phyloP scores from a whole-genome alignment of 2,113 vertebrate genomes.

The Albula goreensis region DNA sequence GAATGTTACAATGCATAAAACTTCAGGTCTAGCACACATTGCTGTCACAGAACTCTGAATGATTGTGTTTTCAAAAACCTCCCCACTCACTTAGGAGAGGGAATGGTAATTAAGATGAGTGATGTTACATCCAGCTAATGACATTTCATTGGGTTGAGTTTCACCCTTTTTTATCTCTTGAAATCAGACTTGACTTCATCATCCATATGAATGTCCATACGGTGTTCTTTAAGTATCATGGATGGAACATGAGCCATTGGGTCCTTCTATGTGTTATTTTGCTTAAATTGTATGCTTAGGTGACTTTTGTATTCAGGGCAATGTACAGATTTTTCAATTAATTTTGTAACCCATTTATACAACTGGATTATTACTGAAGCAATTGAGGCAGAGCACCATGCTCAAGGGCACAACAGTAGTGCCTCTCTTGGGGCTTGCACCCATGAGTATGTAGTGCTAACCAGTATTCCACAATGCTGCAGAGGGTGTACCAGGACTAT shows the following conservation, averaged over 20 bases:
- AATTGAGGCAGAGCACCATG: neutral
- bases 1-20: too few relatives aligned
- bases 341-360: constrained; percentile 1
- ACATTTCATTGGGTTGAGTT: neutral
- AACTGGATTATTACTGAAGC: neutral
- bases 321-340: neutral
- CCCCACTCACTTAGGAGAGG: too few relatives aligned
- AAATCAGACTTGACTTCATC: too few relatives aligned
- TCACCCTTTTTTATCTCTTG: neutral
- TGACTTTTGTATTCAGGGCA: neutral
- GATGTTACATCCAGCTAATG: neutral
- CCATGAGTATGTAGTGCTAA: neutral
- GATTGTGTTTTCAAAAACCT: too few relatives aligned
- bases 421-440: neutral
- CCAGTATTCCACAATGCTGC: neutral
- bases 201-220: too few relatives aligned
- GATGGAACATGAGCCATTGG: neutral
- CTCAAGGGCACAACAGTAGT: neutral
- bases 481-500: neutral
- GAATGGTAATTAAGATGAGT: too few relatives aligned
- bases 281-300: neutral
- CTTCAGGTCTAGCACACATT: too few relatives aligned
- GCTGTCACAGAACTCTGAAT: too few relatives aligned
- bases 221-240: too few relatives aligned
- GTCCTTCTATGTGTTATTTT: neutral